These are phyloP conservation scores for Pocillopora verrucosa DNA, from an alignment of 64 coral and sea anemone species.

Conservation along the genomic window DNA sequence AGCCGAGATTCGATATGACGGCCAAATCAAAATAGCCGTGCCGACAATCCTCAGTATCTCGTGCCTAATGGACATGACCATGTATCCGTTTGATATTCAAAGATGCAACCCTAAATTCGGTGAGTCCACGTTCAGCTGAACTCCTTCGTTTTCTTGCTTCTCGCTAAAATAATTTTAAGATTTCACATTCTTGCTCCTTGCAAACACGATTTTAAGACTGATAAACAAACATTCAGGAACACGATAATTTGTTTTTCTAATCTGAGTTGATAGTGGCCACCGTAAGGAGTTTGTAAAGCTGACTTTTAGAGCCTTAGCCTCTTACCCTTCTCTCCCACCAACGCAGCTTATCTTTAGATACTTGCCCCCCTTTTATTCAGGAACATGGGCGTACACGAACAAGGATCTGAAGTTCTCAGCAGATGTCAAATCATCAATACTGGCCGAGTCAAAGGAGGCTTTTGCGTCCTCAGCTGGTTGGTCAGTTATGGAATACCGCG, in stretches of 20 bases:
- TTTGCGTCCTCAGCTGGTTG: slow-evolving; percentile 9
- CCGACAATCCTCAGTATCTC: slow-evolving; percentile 25
- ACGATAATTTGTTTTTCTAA: neutral
- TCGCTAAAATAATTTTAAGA: too few relatives aligned
- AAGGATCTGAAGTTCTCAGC: slow-evolving; percentile 16
- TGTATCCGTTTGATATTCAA: slow-evolving; percentile 49
- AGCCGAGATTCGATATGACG: slow-evolving; percentile 1
- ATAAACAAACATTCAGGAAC: too few relatives aligned
- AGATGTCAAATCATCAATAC: slow-evolving; percentile 5
- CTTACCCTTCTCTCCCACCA: too few relatives aligned
- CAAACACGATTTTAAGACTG: too few relatives aligned
- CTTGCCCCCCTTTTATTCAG: neutral
- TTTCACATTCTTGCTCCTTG: too few relatives aligned
- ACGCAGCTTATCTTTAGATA: too few relatives aligned
- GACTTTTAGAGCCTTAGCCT: too few relatives aligned
- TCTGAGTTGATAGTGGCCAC: neutral
- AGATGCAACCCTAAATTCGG: slow-evolving; percentile 35
- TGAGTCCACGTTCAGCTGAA: neutral
- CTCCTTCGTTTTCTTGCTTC: too few relatives aligned
- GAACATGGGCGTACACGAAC: slow-evolving; percentile 24
- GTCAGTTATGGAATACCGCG: slow-evolving; percentile 19
- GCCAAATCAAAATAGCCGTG: neutral
- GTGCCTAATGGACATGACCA: slow-evolving; percentile 27
- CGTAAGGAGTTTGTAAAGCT: too few relatives aligned
- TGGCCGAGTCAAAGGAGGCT: slow-evolving; percentile 15